Evolutionary conservation across 2,888 invertebrate genomes (phyloP), one percentile per base, ranked within the genome.

Genomic region (Sminthurides aquaticus): DNA sequence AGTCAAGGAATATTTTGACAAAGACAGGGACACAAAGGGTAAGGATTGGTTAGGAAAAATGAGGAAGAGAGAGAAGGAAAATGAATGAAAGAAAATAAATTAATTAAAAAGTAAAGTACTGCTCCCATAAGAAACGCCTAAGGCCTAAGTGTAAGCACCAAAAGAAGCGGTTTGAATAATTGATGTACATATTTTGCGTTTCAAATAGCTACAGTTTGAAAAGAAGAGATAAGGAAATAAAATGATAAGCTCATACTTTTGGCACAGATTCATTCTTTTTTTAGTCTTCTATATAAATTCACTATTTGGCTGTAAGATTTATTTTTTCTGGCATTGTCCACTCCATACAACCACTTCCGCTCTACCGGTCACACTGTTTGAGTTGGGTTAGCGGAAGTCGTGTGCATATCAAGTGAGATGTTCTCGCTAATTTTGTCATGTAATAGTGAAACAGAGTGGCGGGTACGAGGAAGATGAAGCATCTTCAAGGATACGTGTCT

Each of bases 21-120:
- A 69, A 74, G 75, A 75, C 75, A 75, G 73, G 73, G 75, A 73
- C 74, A 74, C 74, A 74, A 70, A 70, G 71, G 74, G 71, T 67
- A 49, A 64, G 64, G 64, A 64, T 26, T 43, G 56, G 56, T 34
- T 34, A 15, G 43, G 5, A 15, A 34, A 34, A 34, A 34, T 15
- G 15, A 34, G 43, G 15, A 15, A 11, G 15, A 11, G 15, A 15
- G 15, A 34, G 43, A 34, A 34, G 5, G 43, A 34, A 34, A 34
- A 34, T 34, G 5, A n/a, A n/a, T n/a, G n/a, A n/a, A n/a, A 34
- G 43, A 15, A 34, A 34, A 5, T 15, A 34, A 34, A 34, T 34
- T 34, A 34, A 34, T 34, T 34, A 34, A 34, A 34, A 34, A 34
- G 15, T 34, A 34, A 11, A 34, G 5, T 34, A 34, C 43, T 34